Evolutionary conservation across 1,140 invertebrate genomes (phyloP), one percentile per base, ranked within the genome.

Genomic region (Papilio polyxenes): DNA sequence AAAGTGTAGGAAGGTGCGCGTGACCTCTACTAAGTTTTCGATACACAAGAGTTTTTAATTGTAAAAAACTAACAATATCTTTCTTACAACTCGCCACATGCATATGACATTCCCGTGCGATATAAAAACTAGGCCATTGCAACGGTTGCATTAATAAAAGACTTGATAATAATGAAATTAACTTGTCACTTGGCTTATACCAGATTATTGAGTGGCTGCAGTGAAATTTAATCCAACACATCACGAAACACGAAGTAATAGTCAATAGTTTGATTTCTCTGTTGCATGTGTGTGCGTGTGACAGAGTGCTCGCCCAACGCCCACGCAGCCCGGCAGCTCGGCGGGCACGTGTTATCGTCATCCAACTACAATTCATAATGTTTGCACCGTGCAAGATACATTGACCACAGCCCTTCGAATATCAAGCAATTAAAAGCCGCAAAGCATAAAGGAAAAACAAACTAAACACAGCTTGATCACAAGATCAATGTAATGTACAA

Each of bases 241-340:
- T 87, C 82, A 86, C 77, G 76, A 74, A 83, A 62, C 82, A 86
- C 77, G 76, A 65, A 83, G 62, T 87, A 87, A 85, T 82, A 81
- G 83, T 78, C 56, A 72, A 80, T 86, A 86, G 85, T 87, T 84
- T 81, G 84, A 85, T 88, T 87, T 88, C 83, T 85, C 81, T 80
- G 74, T 77, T 56, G 56, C 81, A 80, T 82, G 77, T 81, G 53
- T 82, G 79, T 80, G 59, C 69, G 37, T 78, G 49, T 53, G 65
- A 74, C 62, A 72, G n/a, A 23, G 75, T 37, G 65, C 72, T 9
- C 62, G 75, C 53, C 59, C 82, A 59, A 9, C 74, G 75, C 53
- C 59, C 82, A 59, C 59, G 69, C 74, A 76, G 74, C 44, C 53
- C 51, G 80, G 72, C 59, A 40, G 69, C 78, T 81, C 81, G 82